Conservation (phyloP, 2,113 vertebrate genomes). For the Phaetusa simplex region DNA sequence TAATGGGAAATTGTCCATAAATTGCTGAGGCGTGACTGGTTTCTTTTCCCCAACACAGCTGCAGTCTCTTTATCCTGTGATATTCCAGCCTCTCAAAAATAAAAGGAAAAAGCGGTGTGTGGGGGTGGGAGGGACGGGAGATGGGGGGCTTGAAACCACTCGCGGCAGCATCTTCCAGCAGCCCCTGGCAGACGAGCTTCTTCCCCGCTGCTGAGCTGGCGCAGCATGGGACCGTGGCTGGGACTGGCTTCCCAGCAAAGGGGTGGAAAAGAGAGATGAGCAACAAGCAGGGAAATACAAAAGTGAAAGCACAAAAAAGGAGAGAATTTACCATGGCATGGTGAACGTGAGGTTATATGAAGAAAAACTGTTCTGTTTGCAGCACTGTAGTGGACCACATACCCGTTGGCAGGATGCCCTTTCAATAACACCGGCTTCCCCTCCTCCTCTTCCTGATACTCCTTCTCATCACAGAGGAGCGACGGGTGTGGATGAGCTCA, state of each 20-base stretch:
- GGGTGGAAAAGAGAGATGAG: neutral
- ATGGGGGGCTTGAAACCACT: slow-evolving; percentile 2
- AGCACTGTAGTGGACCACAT: neutral
- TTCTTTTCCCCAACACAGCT: slow-evolving; percentile 72
- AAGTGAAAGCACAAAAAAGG: neutral
- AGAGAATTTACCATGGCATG: neutral
- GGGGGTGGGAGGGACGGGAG: neutral
- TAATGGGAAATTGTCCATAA: slow-evolving; percentile 80
- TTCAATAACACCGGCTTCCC: neutral
- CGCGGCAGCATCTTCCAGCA: neutral
- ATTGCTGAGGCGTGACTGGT: slow-evolving; percentile 75
- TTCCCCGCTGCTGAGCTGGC: neutral
- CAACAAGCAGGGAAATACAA: neutral
- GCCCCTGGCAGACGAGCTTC: neutral
- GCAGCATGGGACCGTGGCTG: neutral
- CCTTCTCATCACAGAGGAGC: neutral
- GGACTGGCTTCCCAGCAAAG: neutral
- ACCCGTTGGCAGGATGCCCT: neutral
- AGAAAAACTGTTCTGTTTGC: neutral
- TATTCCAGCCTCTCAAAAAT: slow-evolving; percentile 54
- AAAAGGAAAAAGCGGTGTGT: neutral
- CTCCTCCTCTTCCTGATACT: neutral
- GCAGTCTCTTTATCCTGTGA: slow-evolving; percentile 69
- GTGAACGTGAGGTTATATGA: neutral
- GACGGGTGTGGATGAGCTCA: neutral